Evolutionary conservation across 2,797 vertebrate species (phyloP), one percentile per base, ranked within the genome.

Genomic region (Ceyx erithaca): DNA sequence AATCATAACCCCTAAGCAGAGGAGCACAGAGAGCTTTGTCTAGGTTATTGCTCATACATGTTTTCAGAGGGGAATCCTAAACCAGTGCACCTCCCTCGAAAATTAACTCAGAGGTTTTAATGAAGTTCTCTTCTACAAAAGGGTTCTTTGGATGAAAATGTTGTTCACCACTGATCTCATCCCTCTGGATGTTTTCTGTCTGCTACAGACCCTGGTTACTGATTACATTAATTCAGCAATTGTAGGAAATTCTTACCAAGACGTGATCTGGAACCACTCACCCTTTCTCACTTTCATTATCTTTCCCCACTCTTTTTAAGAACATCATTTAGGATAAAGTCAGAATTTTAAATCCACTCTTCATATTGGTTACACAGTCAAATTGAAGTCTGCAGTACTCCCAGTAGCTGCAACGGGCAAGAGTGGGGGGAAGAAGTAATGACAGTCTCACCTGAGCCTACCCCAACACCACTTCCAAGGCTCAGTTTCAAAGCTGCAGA

Each of bases 161-260:
- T 26, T 16, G 22, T 12, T 82, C 49, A 7, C 26, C 28, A 14
- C 40, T 71, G 61, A 46, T 28, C 37, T 35, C 72, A 73, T 17
- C 46, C 51, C 62, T 66, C 40, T 66, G 81, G 25, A 54, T 61
- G 40, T 22, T 80, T 87, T 69, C 66, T 68, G 46, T 48, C 83
- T n/a, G 14, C 55, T 82, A 54, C 40, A 90, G 72, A n/a, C 15
- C 15, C 35, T 70, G 35, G 35, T 31, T 75, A 68, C 75, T n/a
- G 54, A 93, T 77, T 25, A 82, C 79, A 71, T 66, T 71, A 85
- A 90, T 86, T 64, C 72, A 77, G 80, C 77, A 89, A 78, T 12
- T 81, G 63, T 58, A 93, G 75, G 57, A 81, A 88, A 92, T 93
- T 90, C 64, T 45, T 67, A 77, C 26, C 25, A 30, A 82, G 54